Evolutionary conservation across 2,797 vertebrate genomes (phyloP).

Genomic region (Balearica regulorum): DNA sequence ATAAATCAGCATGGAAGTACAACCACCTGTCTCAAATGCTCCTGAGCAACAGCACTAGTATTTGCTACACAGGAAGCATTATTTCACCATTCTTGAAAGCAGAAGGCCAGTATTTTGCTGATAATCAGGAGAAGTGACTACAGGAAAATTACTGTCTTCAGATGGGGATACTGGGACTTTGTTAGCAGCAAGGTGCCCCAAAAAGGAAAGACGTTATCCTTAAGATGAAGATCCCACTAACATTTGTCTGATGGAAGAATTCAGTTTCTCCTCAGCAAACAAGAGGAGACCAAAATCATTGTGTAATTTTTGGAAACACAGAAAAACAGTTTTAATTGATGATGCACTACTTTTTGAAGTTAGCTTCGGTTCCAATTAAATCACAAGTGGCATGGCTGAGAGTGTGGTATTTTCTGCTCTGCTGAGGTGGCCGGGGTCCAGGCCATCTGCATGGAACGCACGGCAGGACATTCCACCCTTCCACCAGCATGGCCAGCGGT

Average conservation of each 20-base stretch:
- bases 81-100: not conserved
- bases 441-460: constrained; percentile 59
- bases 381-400: constrained; percentile 17
- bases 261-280: not conserved
- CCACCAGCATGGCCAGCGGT: constrained; percentile 53
- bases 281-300: not conserved
- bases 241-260: not conserved
- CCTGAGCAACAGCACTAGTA: not conserved
- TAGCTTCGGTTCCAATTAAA: not conserved
- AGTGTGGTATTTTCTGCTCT: constrained; percentile 20
- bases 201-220: not conserved
- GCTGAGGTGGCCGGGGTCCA: constrained; percentile 48
- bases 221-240: not conserved
- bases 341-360: not conserved
- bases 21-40: not conserved
- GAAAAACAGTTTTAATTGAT: not conserved
- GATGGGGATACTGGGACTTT: not conserved
- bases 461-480: constrained; percentile 58
- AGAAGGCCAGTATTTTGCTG: not conserved
- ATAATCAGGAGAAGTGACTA: not conserved
- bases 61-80: not conserved
- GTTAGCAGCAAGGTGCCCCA: not conserved
- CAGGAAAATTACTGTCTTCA: not conserved
- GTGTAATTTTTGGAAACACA: not conserved
- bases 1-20: not conserved